Evolutionary conservation across 2,888 invertebrate genomes (phyloP), one percentile per base, ranked within the genome.

Genomic region (Coleophora deauratella): DNA sequence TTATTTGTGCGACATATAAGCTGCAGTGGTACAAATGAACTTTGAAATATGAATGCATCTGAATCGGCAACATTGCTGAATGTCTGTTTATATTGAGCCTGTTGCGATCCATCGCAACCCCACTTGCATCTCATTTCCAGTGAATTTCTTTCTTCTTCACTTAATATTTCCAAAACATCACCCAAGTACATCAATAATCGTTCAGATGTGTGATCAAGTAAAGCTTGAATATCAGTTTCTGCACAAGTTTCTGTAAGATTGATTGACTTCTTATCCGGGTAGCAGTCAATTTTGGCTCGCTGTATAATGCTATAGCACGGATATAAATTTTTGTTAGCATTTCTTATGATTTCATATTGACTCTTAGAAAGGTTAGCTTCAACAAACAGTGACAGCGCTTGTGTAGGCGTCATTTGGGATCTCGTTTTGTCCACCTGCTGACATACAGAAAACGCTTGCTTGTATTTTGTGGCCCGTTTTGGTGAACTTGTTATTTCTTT

Each of bases 21-120:
- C 33, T 33, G 33, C 27, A 48, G n/a, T 31, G 43, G 45, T n/a
- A 48, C 46, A 12, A 46, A 35, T 8, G 33, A 46, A 21, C 44
- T 44, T 45, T 52, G 59, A 50, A 68, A 70, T 32, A 68, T 53
- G 45, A 54, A 50, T 1, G 55, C 45, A 43, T 62, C 60, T 38
- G 42, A 42, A 21, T 57, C 52, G 1, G 35, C 15, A 9, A 33
- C 27, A 42, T 55, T 51, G 30, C 42, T 10, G 44, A 58, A 53
- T 45, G 50, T 57, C 45, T 61, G 57, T 45, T 65, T 59, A 37
- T 40, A 59, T 36, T 57, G 47, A 28, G 50, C 9, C 43, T 61
- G 58, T 15, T 57, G 54, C 6, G 58, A 59, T 9, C 58, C 58
- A 43, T 61, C 61, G 45, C 55, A 61, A 15, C 57, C 59, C 57